Percentiles rank a stretch among this genome's conserved stretches.
phyloP scores from a whole-genome alignment of 2,888 invertebrate species.

The Laothoe populi region DNA sequence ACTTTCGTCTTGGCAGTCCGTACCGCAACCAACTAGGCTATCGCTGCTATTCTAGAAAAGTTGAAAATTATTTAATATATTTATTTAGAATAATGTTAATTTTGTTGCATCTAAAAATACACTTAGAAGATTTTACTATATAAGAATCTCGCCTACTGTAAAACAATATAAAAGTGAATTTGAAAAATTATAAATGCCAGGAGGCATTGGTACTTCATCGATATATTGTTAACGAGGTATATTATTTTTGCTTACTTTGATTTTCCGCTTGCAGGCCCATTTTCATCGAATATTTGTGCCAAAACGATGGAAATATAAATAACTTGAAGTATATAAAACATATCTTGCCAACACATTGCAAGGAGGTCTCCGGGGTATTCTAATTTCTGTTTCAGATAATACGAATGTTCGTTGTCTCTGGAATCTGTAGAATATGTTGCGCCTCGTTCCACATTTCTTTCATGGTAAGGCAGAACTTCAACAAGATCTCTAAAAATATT shows the following conservation, averaged over 20 bases:
- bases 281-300: conserved; percentile 53
- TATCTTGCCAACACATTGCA: conserved; percentile 57
- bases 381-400: not conserved
- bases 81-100: no score
- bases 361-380: not conserved
- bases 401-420: not conserved
- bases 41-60: no score
- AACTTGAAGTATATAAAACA: conserved; percentile 68
- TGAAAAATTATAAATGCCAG: no score
- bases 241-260: conserved; percentile 39
- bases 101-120: no score
- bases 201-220: no score
- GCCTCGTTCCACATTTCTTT: not conserved
- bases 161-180: no score
- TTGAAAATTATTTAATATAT: no score
- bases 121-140: no score
- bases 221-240: no score
- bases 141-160: no score
- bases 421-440: not conserved
- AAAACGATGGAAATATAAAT: conserved; percentile 64
- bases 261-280: conserved; percentile 42
- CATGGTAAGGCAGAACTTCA: not conserved
- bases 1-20: no score
- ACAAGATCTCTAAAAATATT: not conserved
- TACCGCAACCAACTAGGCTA: no score